Conservation (phyloP, 2,113 vertebrate genomes). For the Tylochromis polylepis region DNA sequence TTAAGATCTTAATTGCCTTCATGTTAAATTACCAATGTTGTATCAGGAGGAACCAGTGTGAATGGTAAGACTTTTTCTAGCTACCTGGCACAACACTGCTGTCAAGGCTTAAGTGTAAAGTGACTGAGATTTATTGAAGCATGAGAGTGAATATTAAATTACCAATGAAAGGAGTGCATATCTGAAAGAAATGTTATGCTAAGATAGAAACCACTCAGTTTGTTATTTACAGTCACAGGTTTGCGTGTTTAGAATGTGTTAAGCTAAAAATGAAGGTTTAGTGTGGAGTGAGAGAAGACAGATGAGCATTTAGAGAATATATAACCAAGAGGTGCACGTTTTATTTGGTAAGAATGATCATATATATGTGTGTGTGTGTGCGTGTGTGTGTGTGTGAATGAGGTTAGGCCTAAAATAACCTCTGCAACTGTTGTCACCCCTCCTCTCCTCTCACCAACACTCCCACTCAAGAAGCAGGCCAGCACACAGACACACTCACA, state of each 20-base stretch:
- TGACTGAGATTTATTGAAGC: background rate
- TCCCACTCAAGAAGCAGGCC: constrained; percentile 45
- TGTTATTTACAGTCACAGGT: background rate
- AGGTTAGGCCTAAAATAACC: constrained; percentile 55
- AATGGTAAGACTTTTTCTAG: background rate
- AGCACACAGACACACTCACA: constrained; percentile 18
- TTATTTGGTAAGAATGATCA: background rate
- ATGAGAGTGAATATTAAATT: background rate
- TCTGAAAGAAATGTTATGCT: background rate
- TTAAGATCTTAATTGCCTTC: background rate
- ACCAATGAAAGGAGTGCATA: background rate
- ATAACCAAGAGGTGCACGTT: background rate
- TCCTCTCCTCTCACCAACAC: constrained; percentile 6
- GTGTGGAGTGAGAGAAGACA: background rate
- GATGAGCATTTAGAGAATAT: background rate
- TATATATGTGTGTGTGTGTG: background rate
- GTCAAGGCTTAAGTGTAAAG: background rate
- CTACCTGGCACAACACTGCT: background rate
- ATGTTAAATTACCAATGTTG: rapidly evolving
- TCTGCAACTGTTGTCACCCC: constrained; percentile 64
- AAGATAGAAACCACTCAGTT: rapidly evolving
- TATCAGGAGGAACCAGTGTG: background rate
- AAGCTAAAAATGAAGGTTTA: background rate
- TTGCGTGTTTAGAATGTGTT: background rate
- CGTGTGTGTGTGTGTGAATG: background rate